A percentile compares a stretch with the other conserved stretches of the same genome.
Evolutionary conservation across 2,113 vertebrate genomes (phyloP).

Genomic region (Cinclus cinclus): DNA sequence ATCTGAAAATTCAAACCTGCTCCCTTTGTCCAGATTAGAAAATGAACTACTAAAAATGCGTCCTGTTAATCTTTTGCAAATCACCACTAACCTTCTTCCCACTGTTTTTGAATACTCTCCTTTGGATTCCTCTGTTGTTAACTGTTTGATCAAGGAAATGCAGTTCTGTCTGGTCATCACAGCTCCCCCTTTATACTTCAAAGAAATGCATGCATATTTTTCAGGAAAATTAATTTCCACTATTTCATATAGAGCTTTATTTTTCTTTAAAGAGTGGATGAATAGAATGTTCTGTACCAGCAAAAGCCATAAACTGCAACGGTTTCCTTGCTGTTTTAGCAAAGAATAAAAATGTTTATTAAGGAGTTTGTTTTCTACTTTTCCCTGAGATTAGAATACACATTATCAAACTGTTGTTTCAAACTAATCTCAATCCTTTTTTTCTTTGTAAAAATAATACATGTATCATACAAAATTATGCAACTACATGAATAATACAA

Average conservation of each 20-base stretch:
- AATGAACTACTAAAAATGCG: not conserved
- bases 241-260: not conserved
- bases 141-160: not conserved
- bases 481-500: not conserved
- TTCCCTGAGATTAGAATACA: not conserved
- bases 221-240: slow-evolving; percentile 4
- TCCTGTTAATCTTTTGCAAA: not conserved
- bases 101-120: not conserved
- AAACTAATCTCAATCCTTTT: not conserved
- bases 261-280: slow-evolving; percentile 35
- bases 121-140: not conserved
- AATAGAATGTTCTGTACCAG: slow-evolving; percentile 3
- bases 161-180: not conserved
- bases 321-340: not conserved
- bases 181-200: not conserved
- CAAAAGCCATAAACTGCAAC: not conserved
- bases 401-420: not conserved
- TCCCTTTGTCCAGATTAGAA: not conserved
- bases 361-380: not conserved
- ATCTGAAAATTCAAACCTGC: not conserved
- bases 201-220: slow-evolving; percentile 1
- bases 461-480: not conserved
- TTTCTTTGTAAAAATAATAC: not conserved
- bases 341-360: not conserved
- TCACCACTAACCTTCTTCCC: not conserved